Evolutionary conservation across 2,888 invertebrate genomes (phyloP).

Genomic region (Cataglyphis altisquamis): DNA sequence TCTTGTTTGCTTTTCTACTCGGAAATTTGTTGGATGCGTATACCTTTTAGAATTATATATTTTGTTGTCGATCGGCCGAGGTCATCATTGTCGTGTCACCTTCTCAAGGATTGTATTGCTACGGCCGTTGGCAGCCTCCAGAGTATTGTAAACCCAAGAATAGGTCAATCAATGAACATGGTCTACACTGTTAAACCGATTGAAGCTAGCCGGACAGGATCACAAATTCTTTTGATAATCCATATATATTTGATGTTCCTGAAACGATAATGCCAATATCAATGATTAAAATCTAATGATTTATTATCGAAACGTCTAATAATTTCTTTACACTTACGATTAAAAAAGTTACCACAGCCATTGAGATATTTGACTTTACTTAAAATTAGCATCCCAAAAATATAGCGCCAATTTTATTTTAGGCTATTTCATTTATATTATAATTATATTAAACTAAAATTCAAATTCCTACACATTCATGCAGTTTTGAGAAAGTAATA

Average conservation of each 20-base stretch:
- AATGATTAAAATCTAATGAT: background rate
- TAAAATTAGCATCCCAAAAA: background rate
- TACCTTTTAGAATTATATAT: background rate
- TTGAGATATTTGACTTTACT: background rate
- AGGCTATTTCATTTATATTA: background rate
- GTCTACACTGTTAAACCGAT: constrained; percentile 13
- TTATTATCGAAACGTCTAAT: constrained; percentile 12
- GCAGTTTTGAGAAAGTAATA: background rate
- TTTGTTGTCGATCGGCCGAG: background rate
- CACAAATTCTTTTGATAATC: background rate
- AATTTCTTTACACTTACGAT: background rate
- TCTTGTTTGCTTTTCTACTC: background rate
- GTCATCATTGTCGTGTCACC: constrained; percentile 1
- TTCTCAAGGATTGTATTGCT: constrained; percentile 28
- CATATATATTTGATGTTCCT: constrained; percentile 8
- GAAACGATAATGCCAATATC: constrained; percentile 2
- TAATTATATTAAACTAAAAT: background rate
- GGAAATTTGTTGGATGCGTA: background rate
- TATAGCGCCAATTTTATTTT: background rate
- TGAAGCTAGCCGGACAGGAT: constrained; percentile 6
- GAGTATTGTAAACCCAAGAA: constrained; percentile 28
- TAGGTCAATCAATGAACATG: constrained; percentile 35
- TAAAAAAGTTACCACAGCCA: background rate
- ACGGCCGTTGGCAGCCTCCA: constrained; percentile 10
- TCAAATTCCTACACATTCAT: background rate